Evolutionary conservation across 37 sponge, comb jelly and placozoan genomes (phyloP).

Genomic region (Cliona cf. orientalis): DNA sequence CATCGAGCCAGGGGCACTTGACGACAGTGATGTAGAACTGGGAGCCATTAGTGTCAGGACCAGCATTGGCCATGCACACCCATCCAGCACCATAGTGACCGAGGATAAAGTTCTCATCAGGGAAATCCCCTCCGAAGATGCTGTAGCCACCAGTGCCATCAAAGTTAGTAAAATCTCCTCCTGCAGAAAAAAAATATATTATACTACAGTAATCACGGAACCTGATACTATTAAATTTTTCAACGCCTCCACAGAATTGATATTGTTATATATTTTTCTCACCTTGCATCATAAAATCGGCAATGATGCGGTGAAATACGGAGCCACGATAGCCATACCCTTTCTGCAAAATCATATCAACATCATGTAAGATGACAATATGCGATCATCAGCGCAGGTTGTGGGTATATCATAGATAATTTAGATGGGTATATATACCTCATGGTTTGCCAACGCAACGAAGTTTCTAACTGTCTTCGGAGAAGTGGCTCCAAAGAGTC

Average conservation of each 20-base stretch:
- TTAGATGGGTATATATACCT: constrained; percentile 42
- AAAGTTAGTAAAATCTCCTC: constrained; percentile 72
- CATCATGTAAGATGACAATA: background rate
- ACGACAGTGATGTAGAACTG: constrained; percentile 87
- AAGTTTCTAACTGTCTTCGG: constrained; percentile 88
- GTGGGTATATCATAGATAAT: background rate
- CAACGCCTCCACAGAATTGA: background rate
- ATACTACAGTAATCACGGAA: background rate
- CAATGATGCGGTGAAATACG: constrained; percentile 71
- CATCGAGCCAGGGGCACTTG: constrained; percentile 79
- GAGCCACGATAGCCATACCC: constrained; percentile 66
- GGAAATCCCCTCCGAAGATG: constrained; percentile 67
- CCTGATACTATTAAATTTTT: background rate
- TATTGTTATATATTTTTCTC: background rate
- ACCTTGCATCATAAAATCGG: constrained; percentile 90
- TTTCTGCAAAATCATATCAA: constrained; percentile 30
- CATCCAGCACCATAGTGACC: constrained; percentile 82
- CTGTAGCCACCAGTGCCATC: constrained; percentile 85
- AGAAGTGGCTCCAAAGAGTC: constrained; percentile 80
- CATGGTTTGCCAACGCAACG: constrained; percentile 71
- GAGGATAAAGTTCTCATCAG: constrained; percentile 84
- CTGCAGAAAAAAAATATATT: constrained; percentile 12
- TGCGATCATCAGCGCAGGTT: background rate
- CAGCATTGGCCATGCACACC: constrained; percentile 91
- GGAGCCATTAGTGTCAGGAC: constrained; percentile 85